Evolutionary conservation across 2,797 vertebrate species (phyloP), one percentile per base, ranked within the genome.

Genomic region (Botia almorhae): DNA sequence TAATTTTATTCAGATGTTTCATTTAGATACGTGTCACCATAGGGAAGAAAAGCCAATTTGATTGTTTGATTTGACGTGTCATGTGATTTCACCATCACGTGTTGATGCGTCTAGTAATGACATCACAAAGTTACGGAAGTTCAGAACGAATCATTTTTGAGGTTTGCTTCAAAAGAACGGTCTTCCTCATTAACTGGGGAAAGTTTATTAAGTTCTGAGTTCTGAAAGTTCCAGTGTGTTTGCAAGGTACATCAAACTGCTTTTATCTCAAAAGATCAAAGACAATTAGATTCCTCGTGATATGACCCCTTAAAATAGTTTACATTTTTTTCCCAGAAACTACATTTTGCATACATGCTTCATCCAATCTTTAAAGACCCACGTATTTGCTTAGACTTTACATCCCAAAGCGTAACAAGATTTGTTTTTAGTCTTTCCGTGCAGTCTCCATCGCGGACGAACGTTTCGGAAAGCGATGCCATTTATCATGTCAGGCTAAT

Each of bases 401-500:
- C 10, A 74, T 48, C 21, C 5, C 29, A 60, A 73, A 16, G 8
- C 55, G 33, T 39, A 65, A 19, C 4, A 39, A 19, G 17, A 65
- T 65, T 65, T 39, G 29, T 39, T 64, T 64, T 64, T 16, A 33
- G 23, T 11, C 36, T 39, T 55, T 12, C 39, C 12, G 48, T 2
- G 23, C 53, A 50, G 39, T 50, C 55, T 39, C 26, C 23, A 48
- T 3, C 36, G 29, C 17, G 7, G 55, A n/a, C 17, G 61, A n/a
- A 64, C 1, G 10, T 16, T 77, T 53, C n/a, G 14, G 26, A 69
- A 69, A 69, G 39, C 67, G n/a, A 33, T 29, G 23, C 14, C 65
- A 60, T 60, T 36, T 36, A 50, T 75, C 72, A 74, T n/a, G 23
- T 48, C 55, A 36, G 13, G 23, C 17, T 36, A 33, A 60, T 78